Conservation (phyloP, 2,113 vertebrate genomes). For the Lagopus muta region DNA sequence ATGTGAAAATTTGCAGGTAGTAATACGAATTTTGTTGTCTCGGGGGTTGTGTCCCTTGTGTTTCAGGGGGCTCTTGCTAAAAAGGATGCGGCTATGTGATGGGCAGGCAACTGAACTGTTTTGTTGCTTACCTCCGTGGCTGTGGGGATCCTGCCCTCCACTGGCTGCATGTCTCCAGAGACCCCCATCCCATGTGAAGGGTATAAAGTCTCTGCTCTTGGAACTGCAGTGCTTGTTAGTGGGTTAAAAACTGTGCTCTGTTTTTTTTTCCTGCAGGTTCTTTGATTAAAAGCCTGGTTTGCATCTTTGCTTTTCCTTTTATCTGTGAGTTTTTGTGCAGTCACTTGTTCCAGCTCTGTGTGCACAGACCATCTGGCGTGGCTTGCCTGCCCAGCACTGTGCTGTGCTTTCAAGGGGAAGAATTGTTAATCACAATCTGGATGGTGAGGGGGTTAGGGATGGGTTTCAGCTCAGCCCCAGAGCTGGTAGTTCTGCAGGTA, state of each 20-base stretch:
- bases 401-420: slow-evolving; percentile 30
- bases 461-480: neutral
- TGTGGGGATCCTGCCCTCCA: accelerated
- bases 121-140: neutral
- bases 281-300: slow-evolving; percentile 37
- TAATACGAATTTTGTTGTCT: neutral
- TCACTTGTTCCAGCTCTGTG: slow-evolving; percentile 31
- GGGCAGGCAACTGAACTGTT: neutral
- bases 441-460: neutral
- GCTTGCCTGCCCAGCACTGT: neutral
- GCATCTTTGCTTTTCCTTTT: slow-evolving; percentile 44
- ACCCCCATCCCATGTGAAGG: accelerated
- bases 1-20: neutral
- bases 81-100: neutral
- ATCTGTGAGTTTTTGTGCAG: slow-evolving; percentile 44
- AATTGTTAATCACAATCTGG: slow-evolving; percentile 54
- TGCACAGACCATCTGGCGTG: slow-evolving; percentile 46
- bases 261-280: neutral
- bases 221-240: neutral
- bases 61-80: neutral
- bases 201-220: neutral
- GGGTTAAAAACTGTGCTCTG: neutral
- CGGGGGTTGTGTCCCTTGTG: neutral
- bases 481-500: neutral
- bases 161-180: accelerated